These are phyloP conservation scores for Podotricha telesiphe DNA, from an alignment of 2,888 invertebrate species.

Conservation along the genomic window DNA sequence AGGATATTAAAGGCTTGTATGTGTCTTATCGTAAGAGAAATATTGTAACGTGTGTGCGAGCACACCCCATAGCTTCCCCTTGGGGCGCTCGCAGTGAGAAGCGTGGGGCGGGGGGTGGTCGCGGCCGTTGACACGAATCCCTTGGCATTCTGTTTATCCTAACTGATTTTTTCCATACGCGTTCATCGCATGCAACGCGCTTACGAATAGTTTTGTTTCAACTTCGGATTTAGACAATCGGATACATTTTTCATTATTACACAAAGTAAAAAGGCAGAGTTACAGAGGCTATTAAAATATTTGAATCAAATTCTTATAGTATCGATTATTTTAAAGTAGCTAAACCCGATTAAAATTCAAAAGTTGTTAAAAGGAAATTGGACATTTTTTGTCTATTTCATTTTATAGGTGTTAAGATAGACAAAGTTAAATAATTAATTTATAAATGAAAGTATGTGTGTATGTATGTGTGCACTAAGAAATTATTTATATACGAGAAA, in stretches of 20 bases:
- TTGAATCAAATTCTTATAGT: background rate
- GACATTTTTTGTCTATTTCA: no score
- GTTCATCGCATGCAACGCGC: slow-evolving; percentile 65
- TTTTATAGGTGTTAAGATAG: no score
- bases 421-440: no score
- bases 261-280: slow-evolving; percentile 21
- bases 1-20: slow-evolving; percentile 64
- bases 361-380: no score
- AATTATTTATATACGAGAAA: background rate
- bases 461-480: background rate
- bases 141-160: slow-evolving; percentile 72
- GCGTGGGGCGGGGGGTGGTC: slow-evolving; percentile 52
- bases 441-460: no score
- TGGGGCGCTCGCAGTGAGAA: slow-evolving; percentile 43
- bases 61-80: slow-evolving; percentile 68
- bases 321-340: no score
- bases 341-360: no score
- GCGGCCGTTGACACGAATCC: slow-evolving; percentile 81
- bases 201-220: slow-evolving; percentile 68
- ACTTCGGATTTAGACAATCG: slow-evolving; percentile 56
- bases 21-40: slow-evolving; percentile 69
- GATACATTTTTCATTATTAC: slow-evolving; percentile 41
- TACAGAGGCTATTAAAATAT: background rate
- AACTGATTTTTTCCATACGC: slow-evolving; percentile 73
- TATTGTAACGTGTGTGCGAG: slow-evolving; percentile 70